Evolutionary conservation across 2,113 vertebrate genomes (phyloP), one percentile per base, ranked within the genome.

Genomic region (Malurus alboscapulatus): DNA sequence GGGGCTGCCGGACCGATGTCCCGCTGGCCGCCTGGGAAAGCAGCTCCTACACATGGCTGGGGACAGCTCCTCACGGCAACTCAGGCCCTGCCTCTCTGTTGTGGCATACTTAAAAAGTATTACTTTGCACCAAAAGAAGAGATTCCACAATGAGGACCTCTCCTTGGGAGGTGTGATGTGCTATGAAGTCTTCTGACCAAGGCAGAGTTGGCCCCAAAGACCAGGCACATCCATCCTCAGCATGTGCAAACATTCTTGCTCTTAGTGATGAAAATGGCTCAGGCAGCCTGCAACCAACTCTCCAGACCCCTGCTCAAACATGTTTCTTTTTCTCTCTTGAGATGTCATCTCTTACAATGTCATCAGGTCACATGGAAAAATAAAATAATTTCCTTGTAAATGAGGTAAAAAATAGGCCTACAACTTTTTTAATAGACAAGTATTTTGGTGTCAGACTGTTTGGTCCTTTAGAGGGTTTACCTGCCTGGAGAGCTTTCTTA

Each of bases 131-230:
- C 34, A 47, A n/a, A 74, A 75, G 36, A 7, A 47, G 65, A 71
- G 38, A 71, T 54, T 78, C 34, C 1, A 1, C 42, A 45, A 53
- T 0, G 0, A 77, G 32, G 26, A 58, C 4, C 1, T 38, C 3
- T 17, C 11, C 42, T 55, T 1, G 6, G 66, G 32, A 90, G 47
- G 14, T 26, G 58, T 27, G 50, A 54, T 3, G 20, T n/a, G 57
- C 63, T 66, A 14, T 14, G 51, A 61, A 84, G 65, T 67, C 30
- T 63, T 82, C n/a, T 67, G 51, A 50, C 71, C 44, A 45, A 54
- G 0, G 2, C 16, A 78, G 78, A 67, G 25, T 32, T 36, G 20
- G 76, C 50, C 59, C 67, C 2, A 1, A 65, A 80, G 36, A 59
- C 54, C 0, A 1, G 76, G 67, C 27, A 25, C 19, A 38, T 12